Base-by-base conservation (phyloP, 2,888 invertebrate species). In the Drymonia ruficornis region DNA sequence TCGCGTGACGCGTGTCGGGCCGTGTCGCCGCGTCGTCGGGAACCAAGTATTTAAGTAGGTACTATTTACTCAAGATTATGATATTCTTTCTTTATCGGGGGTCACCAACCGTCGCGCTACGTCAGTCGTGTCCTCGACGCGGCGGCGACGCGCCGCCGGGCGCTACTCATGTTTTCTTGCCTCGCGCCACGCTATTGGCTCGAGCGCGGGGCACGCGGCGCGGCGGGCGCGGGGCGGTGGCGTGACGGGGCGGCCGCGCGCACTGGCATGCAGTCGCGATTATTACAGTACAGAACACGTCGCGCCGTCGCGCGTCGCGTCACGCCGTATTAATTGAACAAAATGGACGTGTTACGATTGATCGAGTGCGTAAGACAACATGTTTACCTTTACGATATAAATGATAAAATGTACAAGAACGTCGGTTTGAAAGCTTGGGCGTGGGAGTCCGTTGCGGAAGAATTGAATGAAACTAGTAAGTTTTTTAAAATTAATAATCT, bases 331-430 rank as follows among this genome's bases (percentile, higher is more conserved):
- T 34, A 0, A 9, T 9, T 19, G 2, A 23, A n/a, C n/a, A 31
- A 34, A 5, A 67, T 69, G 54, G 67, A 70, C 48, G 68, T 69
- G 4, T 65, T 57, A 55, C 57, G 45, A 23, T 55, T 73, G 29
- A 71, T 73, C 15, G 58, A 68, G 42, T 61, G 54, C 40, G 71
- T 73, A 3, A 62, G 49, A 50, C 34, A 50, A 46, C 56, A 73
- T 40, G 63, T 50, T 7, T 68, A 50, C 40, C 19, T 73, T 1
- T 73, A 72, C 56, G 68, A 73, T 38, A 31, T 61, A 16, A 56
- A 53, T 15, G 68, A 73, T 50, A 61, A 49, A 18, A 63, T 70
- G 12, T 73, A 72, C 45, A 73, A 73, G 49, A 70, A 73, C 43
- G 52, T 64, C 11, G 50, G 55, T 15, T 54, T 72, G 19, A 73